These are phyloP conservation scores for Syngnathus floridae DNA, from an alignment of 2,113 vertebrate species.

Conservation along the genomic window DNA sequence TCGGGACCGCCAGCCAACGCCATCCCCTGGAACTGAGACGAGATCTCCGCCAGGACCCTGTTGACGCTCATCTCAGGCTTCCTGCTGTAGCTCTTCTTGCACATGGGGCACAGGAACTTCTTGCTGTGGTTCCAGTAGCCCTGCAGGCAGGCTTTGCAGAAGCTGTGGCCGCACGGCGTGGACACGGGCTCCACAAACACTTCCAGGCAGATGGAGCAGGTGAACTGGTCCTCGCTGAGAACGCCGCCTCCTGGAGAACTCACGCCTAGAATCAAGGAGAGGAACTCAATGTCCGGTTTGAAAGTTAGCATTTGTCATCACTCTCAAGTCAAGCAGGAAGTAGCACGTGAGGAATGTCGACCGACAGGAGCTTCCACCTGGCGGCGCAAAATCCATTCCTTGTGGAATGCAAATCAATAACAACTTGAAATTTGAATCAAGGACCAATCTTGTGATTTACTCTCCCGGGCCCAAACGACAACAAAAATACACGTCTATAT, in stretches of 20 bases:
- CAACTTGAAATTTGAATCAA: not conserved
- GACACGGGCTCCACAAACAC: constrained; percentile 82
- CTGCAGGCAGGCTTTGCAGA: constrained; percentile 80
- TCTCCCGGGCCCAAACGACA: not conserved
- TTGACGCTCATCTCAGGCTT: constrained; percentile 75
- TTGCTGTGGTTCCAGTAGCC: constrained; percentile 71
- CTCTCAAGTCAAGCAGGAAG: constrained; percentile 12
- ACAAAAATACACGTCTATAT: not conserved
- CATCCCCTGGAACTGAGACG: constrained; percentile 65
- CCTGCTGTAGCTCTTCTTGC: constrained; percentile 70
- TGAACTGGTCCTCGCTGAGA: constrained; percentile 77
- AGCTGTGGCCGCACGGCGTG: constrained; percentile 86
- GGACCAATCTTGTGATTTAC: not conserved
- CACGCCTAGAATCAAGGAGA: constrained; percentile 12
- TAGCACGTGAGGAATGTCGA: constrained; percentile 52
- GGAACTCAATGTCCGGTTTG: not conserved
- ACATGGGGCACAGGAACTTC: constrained; percentile 76
- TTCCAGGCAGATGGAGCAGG: constrained; percentile 87
- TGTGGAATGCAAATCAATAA: not conserved
- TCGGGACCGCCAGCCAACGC: not conserved
- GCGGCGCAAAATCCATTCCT: not conserved
- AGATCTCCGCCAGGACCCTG: constrained; percentile 71
- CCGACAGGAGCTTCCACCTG: constrained; percentile 30
- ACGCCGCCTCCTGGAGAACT: constrained; percentile 34
- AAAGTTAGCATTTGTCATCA: not conserved